Percentiles rank a stretch among this genome's conserved stretches.
phyloP scores from a whole-genome alignment of 2,113 vertebrate species.

The Sakesphorus luctuosus region DNA sequence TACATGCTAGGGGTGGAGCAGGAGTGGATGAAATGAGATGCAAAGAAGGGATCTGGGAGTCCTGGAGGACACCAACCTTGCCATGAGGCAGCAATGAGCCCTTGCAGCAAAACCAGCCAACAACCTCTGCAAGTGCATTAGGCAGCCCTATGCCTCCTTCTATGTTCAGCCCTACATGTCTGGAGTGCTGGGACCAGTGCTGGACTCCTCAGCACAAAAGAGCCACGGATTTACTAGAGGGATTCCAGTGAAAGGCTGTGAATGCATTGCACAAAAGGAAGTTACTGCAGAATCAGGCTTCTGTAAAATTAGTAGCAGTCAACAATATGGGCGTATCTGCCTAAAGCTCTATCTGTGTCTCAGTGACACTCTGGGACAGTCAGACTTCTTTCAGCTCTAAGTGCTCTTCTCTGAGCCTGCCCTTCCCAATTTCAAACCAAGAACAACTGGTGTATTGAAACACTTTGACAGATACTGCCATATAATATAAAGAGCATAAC shows the following conservation, averaged over 20 bases:
- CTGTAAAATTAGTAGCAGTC: not conserved
- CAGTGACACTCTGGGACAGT: not conserved
- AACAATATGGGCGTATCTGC: not conserved
- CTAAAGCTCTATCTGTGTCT: not conserved
- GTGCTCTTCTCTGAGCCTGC: not conserved
- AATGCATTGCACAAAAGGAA: not conserved
- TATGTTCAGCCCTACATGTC: not conserved
- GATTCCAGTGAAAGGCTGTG: not conserved
- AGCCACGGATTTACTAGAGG: not conserved
- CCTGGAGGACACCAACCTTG: not conserved
- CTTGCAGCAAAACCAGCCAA: not conserved
- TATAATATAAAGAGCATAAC: not conserved
- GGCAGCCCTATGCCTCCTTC: not conserved
- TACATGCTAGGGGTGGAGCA: fast-evolving
- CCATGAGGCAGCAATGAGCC: not conserved
- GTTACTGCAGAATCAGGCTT: not conserved
- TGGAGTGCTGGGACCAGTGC: not conserved
- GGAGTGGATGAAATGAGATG: not conserved
- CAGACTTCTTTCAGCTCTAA: not conserved
- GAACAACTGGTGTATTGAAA: not conserved
- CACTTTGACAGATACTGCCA: not conserved
- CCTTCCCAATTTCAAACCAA: not conserved
- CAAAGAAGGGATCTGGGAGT: not conserved
- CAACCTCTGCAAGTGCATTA: not conserved
- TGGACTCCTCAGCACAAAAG: not conserved